Base-by-base conservation (phyloP, 2,888 invertebrate species). In the Agrochola lychnidis region DNA sequence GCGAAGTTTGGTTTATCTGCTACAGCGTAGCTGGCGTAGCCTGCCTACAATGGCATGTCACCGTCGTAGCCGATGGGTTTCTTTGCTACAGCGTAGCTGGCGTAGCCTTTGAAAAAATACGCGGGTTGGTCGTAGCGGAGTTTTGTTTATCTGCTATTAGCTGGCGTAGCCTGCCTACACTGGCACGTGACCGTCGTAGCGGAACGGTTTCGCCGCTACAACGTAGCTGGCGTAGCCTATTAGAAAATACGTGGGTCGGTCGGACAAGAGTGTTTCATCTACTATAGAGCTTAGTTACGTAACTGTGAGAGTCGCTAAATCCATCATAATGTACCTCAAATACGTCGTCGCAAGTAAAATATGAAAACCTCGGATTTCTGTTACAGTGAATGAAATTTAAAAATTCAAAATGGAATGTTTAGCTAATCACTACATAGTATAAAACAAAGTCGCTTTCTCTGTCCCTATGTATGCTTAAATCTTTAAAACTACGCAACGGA, bases 181-280 rank as follows among this genome's bases (percentile, higher is more conserved):
- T 42, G 42, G 9, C 9, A 42, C 36, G n/a, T 36, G 22, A 22
- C 53, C 22, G 22, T 12, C 48, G 74, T 48, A 59, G 22, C 22
- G 59, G 3, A 22, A 12, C 14, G 30, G 45, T 22, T 70, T 48
- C 10, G 40, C 40, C 0, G 53, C 19, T 59, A 45, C 70, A 12
- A 19, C 67, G 67, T 70, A 66, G 42, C 25, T 19, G 7, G n/a
- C 67, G 67, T 70, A 66, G 42, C 22, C 25, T 70, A 40, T 40
- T 14, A 67, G 5, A 67, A 25, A 7, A 25, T 19, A 70, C n/a
- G 48, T 19, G 19, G 5, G 0, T 51, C 9, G 10, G 51, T 40
- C 30, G n/a, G 36, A 45, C 5, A 14, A 5, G n/a, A 36, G 6
- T 36, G 2, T 25, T n/a, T 40, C 59, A 22, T 73, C 22, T 36